Base-by-base conservation (phyloP, 2,888 invertebrate genomes). In the Epinotia demarniana region DNA sequence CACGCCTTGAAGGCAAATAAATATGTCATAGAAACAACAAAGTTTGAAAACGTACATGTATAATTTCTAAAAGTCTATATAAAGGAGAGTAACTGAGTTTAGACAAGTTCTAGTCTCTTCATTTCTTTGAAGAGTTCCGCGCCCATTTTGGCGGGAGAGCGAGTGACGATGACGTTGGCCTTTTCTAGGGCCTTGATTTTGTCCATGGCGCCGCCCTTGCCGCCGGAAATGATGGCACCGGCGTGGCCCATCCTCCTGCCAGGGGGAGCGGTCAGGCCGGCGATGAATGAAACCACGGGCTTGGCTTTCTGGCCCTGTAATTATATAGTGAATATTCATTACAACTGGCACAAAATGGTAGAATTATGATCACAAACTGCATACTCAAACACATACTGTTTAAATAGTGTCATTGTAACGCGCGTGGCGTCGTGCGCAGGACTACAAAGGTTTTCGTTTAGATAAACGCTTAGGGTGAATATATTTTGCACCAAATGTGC, bases 161-260 rank as follows among this genome's bases (percentile, higher is more conserved):
- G 97, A 55, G 98, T 98, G 13, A 99, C 99, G 84, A 98, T 96
- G 27, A 99, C 99, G 82, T 98, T 98, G 79, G 99, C 99, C 75
- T 96, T 97, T 93, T 97, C 97, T 78, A 99, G 94, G 75, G 99
- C 99, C 84, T 97, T 97, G 81, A 99, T 99, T 95, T 99, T 99
- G 88, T 99, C 99, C 93, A 98, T 97, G 75, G 99, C 99, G 72
- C 99, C 99, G 79, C 99, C 99, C 90, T 99, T 99, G 68, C 99
- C 99, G 18, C 99, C 99, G 0, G 99, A 98, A 88, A 99, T 99
- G 85, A 99, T 99, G 80, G 99, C 99, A 81, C 99, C 99, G 77
- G 99, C 99, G 90, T 99, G 99, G 61, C 99, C 99, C 99, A 99
- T 99, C 87, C 99, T 96, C 84, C 99, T 95, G 72, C 99, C 99